phyloP scores from a whole-genome alignment of 2,113 vertebrate genomes.

The Pipra filicauda region DNA sequence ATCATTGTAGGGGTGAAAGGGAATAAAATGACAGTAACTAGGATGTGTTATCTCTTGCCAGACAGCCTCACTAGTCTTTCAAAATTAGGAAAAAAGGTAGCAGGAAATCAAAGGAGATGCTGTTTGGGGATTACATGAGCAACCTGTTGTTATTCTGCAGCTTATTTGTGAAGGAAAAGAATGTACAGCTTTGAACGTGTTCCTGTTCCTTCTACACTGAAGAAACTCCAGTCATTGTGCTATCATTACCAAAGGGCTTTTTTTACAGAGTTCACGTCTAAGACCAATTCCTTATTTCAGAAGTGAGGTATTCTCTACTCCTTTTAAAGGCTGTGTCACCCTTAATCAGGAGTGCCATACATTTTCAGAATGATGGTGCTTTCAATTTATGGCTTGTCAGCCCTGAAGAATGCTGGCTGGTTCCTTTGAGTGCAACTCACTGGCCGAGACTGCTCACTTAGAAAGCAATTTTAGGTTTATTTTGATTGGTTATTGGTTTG shows the following conservation, averaged over 20 bases:
- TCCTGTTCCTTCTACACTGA: not conserved
- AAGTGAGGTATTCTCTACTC: not conserved
- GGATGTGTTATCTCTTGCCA: not conserved
- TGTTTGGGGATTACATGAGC: not conserved
- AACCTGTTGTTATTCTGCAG: not conserved
- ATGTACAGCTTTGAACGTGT: not conserved
- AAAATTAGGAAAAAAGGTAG: not conserved
- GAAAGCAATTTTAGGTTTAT: not conserved
- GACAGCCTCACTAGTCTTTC: not conserved
- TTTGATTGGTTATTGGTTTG: slow-evolving; percentile 20
- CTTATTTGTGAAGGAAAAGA: not conserved
- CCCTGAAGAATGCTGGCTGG: not conserved
- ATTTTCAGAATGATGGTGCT: not conserved
- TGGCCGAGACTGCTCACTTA: not conserved
- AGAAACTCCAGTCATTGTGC: not conserved
- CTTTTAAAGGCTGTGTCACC: not conserved
- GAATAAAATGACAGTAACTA: not conserved
- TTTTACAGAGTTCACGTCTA: not conserved
- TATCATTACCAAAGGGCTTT: not conserved
- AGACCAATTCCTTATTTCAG: slow-evolving; percentile 4
- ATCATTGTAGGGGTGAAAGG: not conserved
- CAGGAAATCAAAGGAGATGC: not conserved
- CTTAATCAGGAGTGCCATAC: not conserved
- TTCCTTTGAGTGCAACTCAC: not conserved
- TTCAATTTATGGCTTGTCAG: slow-evolving; percentile 17